phyloP scores from a whole-genome alignment of 1,140 invertebrate genomes.

The Ceratina calcarata region DNA sequence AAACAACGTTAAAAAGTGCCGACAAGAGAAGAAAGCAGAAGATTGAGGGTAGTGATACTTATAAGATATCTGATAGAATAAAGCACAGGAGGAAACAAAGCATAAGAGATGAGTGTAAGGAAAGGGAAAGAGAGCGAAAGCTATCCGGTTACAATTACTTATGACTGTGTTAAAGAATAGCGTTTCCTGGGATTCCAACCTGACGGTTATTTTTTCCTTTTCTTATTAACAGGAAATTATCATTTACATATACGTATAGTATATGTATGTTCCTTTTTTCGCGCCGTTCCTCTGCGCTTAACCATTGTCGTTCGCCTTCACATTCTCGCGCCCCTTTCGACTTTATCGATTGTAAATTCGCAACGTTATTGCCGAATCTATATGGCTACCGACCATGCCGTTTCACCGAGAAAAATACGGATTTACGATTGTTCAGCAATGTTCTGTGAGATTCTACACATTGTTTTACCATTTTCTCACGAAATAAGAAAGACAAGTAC shows the following conservation, averaged over 20 bases:
- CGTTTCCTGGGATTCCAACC: constrained; percentile 37
- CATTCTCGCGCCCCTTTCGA: constrained; percentile 31
- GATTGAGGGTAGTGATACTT: background rate
- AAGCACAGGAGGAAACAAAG: constrained; percentile 8
- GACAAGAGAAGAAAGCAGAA: background rate
- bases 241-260: too few species aligned
- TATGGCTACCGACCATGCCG: constrained; percentile 22
- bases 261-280: constrained; percentile 27
- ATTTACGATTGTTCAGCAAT: constrained; percentile 21
- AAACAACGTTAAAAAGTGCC: too few species aligned
- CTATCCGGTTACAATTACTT: constrained; percentile 56
- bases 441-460: background rate
- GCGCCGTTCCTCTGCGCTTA: constrained; percentile 27
- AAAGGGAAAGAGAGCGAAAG: constrained; percentile 8
- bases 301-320: constrained; percentile 24
- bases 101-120: background rate
- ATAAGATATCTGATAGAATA: background rate
- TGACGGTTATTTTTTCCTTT: constrained; percentile 31
- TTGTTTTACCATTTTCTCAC: constrained; percentile 25
- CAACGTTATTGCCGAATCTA: constrained; percentile 45
- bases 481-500: too few species aligned
- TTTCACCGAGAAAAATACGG: constrained; percentile 11
- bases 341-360: constrained; percentile 65
- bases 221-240: constrained; percentile 38
- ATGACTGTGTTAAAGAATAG: constrained; percentile 61